A percentile compares a stretch with the other conserved stretches of the same genome.
phyloP scores from a whole-genome alignment of 2,888 invertebrate genomes.

The Cantharis rustica region DNA sequence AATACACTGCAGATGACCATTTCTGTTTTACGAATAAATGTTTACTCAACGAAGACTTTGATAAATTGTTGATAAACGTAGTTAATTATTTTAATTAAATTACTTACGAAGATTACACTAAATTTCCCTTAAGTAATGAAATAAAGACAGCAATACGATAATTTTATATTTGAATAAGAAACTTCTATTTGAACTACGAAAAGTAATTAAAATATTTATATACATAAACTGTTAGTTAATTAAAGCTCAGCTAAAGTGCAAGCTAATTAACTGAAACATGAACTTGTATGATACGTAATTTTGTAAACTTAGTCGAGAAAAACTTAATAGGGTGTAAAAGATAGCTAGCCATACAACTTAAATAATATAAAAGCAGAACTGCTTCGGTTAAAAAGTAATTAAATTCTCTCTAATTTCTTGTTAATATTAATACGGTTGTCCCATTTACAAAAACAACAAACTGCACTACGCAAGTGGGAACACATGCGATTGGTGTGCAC shows the following conservation, averaged over 20 bases:
- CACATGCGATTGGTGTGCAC: too few species aligned
- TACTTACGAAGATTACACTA: background rate
- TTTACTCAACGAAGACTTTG: background rate
- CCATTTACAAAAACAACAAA: too few species aligned
- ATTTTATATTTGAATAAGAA: background rate
- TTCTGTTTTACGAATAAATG: background rate
- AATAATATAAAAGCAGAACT: background rate
- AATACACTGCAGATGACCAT: background rate
- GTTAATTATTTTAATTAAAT: background rate
- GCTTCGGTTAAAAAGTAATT: background rate
- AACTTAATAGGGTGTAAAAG: background rate
- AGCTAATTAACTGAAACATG: background rate
- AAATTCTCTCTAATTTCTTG: background rate
- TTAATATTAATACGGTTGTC: too few species aligned
- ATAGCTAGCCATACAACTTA: background rate
- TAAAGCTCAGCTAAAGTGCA: background rate
- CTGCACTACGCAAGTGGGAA: too few species aligned
- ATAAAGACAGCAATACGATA: background rate
- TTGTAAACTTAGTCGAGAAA: background rate
- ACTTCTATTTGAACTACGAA: background rate
- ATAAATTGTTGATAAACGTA: background rate
- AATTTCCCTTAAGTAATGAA: background rate
- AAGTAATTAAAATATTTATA: background rate
- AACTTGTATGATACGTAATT: background rate
- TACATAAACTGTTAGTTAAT: background rate